Evolutionary conservation across 1,140 invertebrate species (phyloP).

Genomic region (Holotrichia oblita): DNA sequence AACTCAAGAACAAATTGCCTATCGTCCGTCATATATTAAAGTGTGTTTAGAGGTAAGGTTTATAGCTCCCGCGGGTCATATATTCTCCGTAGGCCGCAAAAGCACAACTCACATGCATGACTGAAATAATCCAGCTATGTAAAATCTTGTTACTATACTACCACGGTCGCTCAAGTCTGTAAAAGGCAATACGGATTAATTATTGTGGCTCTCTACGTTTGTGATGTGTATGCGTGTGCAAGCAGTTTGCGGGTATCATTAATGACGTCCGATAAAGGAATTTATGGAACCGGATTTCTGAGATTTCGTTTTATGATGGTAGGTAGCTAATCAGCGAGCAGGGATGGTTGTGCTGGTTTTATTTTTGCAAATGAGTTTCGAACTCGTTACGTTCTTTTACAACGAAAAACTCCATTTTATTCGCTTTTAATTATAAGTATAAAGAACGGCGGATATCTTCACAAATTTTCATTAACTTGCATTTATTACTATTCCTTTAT

Average conservation of each 20-base stretch:
- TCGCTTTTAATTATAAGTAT: too few relatives aligned
- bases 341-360: neutral
- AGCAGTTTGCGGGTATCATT: neutral
- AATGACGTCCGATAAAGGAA: slow-evolving; percentile 16
- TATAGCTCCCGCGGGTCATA: slow-evolving; percentile 9
- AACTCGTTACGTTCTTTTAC: neutral
- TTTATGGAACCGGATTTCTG: slow-evolving; percentile 16
- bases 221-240: slow-evolving; percentile 5
- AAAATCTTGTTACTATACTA: slow-evolving; percentile 5
- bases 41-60: slow-evolving; percentile 11
- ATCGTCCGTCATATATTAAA: slow-evolving; percentile 10
- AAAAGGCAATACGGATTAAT: slow-evolving; percentile 20
- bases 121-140: slow-evolving; percentile 16
- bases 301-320: neutral
- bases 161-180: neutral
- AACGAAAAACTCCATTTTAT: too few relatives aligned
- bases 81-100: neutral
- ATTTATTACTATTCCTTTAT: too few relatives aligned
- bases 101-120: neutral
- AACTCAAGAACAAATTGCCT: neutral
- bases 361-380: neutral
- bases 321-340: neutral
- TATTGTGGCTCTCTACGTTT: neutral
- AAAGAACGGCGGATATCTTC: too few relatives aligned
- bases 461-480: too few relatives aligned